Evolutionary conservation across 2,888 invertebrate species (phyloP).

Genomic region (Phymatocera aterrima): DNA sequence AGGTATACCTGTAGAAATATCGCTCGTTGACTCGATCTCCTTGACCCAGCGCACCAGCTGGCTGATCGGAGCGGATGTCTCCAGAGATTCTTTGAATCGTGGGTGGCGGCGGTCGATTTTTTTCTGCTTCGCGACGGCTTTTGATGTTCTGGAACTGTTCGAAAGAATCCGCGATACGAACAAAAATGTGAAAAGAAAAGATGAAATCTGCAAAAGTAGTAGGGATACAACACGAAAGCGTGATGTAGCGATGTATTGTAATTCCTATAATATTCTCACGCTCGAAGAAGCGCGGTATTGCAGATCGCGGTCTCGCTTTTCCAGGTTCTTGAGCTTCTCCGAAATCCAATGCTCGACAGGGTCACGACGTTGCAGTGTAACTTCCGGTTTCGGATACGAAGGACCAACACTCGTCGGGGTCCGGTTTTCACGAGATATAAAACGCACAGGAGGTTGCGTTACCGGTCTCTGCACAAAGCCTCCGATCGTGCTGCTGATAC

Average conservation of each 20-base stretch:
- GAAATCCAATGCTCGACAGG: conserved; percentile 33
- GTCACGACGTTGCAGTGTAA: neutral
- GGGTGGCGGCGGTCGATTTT: conserved; percentile 13
- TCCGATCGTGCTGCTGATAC: neutral
- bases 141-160: conserved; percentile 11
- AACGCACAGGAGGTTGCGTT: neutral
- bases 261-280: neutral
- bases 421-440: conserved; percentile 2
- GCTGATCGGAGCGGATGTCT: conserved; percentile 38
- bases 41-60: conserved; percentile 19
- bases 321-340: neutral
- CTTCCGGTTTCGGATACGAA: neutral
- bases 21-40: conserved; percentile 26
- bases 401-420: neutral
- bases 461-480: conserved; percentile 10
- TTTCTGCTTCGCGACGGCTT: neutral
- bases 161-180: neutral
- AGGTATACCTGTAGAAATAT: conserved; percentile 35
- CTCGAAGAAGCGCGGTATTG: neutral
- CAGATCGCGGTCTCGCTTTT: conserved; percentile 17
- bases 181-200: neutral
- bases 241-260: no score
- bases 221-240: no score
- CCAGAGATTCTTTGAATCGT: conserved; percentile 3
- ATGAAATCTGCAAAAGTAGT: no score